Conservation (phyloP, 2,888 invertebrate genomes). For the Ganaspis brasiliensis region DNA sequence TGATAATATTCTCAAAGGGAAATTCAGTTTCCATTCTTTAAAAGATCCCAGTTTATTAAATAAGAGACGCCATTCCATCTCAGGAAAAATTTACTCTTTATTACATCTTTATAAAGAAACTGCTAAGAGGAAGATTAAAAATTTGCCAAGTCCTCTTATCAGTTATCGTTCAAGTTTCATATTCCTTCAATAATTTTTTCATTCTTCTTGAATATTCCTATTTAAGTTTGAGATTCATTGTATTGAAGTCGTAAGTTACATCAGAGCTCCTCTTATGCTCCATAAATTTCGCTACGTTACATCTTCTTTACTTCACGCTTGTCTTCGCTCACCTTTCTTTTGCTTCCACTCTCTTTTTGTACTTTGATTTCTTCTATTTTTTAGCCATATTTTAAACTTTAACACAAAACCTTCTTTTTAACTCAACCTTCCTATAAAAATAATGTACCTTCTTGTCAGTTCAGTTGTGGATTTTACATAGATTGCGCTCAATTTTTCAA, state of each 20-base stretch:
- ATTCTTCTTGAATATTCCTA: background rate
- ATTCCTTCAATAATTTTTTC: background rate
- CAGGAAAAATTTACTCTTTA: background rate
- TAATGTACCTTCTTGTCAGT: conserved; percentile 16
- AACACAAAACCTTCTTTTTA: conserved; percentile 8
- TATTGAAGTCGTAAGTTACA: conserved; percentile 48
- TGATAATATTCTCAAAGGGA: background rate
- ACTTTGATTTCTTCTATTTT: conserved; percentile 3
- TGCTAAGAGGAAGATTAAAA: background rate
- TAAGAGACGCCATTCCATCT: background rate
- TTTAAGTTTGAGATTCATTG: conserved; percentile 36
- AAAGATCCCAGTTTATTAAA: background rate
- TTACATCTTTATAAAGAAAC: background rate
- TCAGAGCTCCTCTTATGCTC: conserved; percentile 52
- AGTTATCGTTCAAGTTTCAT: background rate
- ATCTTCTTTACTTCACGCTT: conserved; percentile 39
- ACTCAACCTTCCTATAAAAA: conserved; percentile 15
- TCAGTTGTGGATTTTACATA: too few relatives aligned
- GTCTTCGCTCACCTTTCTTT: conserved; percentile 25
- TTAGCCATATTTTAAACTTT: background rate
- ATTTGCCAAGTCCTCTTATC: background rate
- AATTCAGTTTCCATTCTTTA: background rate
- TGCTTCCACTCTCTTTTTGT: background rate
- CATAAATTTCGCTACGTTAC: conserved; percentile 51
- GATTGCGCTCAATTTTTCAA: too few relatives aligned